Percentiles rank a stretch among this genome's conserved stretches.
Evolutionary conservation across 2,888 invertebrate genomes (phyloP).

Genomic region (Empis livida): DNA sequence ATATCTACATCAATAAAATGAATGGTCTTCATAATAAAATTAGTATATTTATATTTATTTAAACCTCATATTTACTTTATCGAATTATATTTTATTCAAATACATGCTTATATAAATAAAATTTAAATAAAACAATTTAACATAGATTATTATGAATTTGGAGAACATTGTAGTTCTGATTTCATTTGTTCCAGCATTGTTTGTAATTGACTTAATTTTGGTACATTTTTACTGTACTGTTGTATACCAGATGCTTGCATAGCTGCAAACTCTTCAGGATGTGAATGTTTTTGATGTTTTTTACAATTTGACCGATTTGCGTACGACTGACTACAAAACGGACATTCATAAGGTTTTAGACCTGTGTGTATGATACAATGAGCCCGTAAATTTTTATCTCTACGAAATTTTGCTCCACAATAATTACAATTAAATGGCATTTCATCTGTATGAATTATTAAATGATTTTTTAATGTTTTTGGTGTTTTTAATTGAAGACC

Average conservation of each 20-base stretch:
- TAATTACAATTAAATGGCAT: conserved; percentile 12
- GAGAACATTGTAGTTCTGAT: too few relatives aligned
- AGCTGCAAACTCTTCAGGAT: conserved; percentile 31
- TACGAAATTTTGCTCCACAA: conserved; percentile 4
- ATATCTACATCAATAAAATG: too few relatives aligned
- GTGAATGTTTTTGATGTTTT: conserved; percentile 32
- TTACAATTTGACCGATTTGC: conserved; percentile 35
- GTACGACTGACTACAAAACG: conserved; percentile 32
- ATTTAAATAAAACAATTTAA: too few relatives aligned
- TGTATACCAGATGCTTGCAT: conserved; percentile 21
- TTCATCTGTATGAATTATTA: conserved; percentile 20
- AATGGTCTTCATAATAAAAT: too few relatives aligned
- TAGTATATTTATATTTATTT: too few relatives aligned
- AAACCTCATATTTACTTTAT: too few relatives aligned
- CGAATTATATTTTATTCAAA: too few relatives aligned
- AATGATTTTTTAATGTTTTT: conserved; percentile 25
- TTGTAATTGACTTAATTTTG: not conserved
- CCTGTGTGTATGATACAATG: conserved; percentile 35
- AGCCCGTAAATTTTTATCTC: conserved; percentile 10
- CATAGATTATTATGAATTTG: too few relatives aligned
- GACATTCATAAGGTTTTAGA: conserved; percentile 31
- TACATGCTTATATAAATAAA: too few relatives aligned
- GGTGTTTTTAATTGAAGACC: conserved; percentile 24
- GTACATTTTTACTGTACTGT: not conserved
- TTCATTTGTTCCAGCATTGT: not conserved